Percentiles rank a stretch among this genome's conserved stretches.
Conservation (phyloP, 1,140 invertebrate species). For the Aphelinus certus region DNA sequence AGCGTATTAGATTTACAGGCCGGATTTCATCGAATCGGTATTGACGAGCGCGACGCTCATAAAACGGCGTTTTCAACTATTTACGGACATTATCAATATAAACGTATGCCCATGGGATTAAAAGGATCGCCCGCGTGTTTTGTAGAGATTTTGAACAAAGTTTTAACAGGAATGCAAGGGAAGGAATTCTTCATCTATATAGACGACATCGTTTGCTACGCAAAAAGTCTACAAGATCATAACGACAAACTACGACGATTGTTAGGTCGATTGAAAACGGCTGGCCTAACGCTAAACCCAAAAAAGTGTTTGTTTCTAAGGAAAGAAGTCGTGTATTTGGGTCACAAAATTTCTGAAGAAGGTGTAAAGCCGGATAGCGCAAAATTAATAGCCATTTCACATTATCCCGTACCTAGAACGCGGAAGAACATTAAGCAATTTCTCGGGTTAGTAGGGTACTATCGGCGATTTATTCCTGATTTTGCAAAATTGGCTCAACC, state of each 20-base stretch:
- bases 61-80: slow-evolving; percentile 52
- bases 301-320: slow-evolving; percentile 3
- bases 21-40: slow-evolving; percentile 55
- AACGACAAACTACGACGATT: not conserved
- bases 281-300: not conserved
- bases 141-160: slow-evolving; percentile 56
- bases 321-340: not conserved
- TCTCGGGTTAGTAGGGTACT: no score
- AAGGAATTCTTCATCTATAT: not conserved
- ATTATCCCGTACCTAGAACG: no score
- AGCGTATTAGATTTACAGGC: slow-evolving; percentile 58
- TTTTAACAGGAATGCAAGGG: slow-evolving; percentile 28
- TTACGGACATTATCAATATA: slow-evolving; percentile 50
- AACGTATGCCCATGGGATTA: slow-evolving; percentile 52
- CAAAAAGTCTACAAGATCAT: not conserved
- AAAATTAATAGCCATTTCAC: no score
- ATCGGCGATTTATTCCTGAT: no score
- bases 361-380: slow-evolving; percentile 10
- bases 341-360: not conserved
- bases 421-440: no score
- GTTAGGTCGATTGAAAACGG: not conserved
- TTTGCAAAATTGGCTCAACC: no score
- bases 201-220: not conserved
- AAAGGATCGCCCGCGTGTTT: slow-evolving; percentile 52
- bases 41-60: not conserved